phyloP scores from a whole-genome alignment of 2,797 vertebrate species.

The Percopsis omiscomaycus region DNA sequence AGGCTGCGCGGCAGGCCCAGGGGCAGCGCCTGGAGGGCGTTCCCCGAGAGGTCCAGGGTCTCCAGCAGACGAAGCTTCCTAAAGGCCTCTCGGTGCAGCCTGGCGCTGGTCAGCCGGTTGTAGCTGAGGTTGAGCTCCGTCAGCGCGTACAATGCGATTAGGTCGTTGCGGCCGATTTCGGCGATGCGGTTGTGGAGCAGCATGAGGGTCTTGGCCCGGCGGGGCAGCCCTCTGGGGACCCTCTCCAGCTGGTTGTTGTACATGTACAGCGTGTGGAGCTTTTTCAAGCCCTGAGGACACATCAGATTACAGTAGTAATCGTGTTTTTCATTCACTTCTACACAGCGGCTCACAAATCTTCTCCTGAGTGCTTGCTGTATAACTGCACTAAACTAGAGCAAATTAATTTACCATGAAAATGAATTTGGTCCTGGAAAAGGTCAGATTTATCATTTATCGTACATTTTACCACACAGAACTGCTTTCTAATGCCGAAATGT shows the following conservation, averaged over 20 bases:
- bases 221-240: constrained; percentile 89
- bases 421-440: too few species aligned
- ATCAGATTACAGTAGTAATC: not conserved
- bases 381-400: too few species aligned
- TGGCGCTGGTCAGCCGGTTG: constrained; percentile 87
- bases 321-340: too few species aligned
- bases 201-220: constrained; percentile 93
- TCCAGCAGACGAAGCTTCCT: constrained; percentile 89
- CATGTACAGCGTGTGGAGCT: constrained; percentile 94
- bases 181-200: constrained; percentile 91
- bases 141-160: constrained; percentile 87
- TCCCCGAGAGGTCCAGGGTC: constrained; percentile 90
- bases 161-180: constrained; percentile 90
- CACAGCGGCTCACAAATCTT: not conserved
- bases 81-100: constrained; percentile 90
- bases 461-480: too few species aligned
- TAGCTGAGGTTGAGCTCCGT: constrained; percentile 97
- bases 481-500: too few species aligned
- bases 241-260: constrained; percentile 94
- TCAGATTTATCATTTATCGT: too few species aligned
- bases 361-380: too few species aligned
- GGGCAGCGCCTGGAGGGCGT: constrained; percentile 82
- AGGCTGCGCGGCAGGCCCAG: constrained; percentile 90
- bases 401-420: too few species aligned
- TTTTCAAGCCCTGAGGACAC: constrained; percentile 84